Percentiles rank a stretch among this genome's conserved stretches.
Conservation (phyloP, 2,888 invertebrate genomes). For the Elegia similella region DNA sequence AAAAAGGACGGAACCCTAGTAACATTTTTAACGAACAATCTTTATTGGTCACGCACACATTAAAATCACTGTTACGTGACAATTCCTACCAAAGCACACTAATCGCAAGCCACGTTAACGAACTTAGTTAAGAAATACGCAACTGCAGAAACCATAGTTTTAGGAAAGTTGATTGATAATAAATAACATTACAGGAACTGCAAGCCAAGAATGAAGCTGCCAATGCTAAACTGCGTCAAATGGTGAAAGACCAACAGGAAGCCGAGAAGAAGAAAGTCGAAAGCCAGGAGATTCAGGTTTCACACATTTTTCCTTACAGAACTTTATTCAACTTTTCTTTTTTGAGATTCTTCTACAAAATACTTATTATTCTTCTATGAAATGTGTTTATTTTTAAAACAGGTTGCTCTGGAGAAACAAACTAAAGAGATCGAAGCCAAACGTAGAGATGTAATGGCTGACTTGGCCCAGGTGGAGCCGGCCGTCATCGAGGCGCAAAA, state of each 20-base stretch:
- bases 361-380: too few species aligned
- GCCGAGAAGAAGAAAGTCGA: slow-evolving; percentile 99
- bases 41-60: too few species aligned
- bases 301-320: slow-evolving; percentile 10
- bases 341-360: too few species aligned
- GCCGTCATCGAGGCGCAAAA: slow-evolving; percentile 99
- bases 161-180: too few species aligned
- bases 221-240: slow-evolving; percentile 99
- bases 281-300: slow-evolving; percentile 95
- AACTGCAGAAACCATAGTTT: too few species aligned
- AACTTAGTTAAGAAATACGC: too few species aligned
- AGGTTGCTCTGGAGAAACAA: slow-evolving; percentile 90
- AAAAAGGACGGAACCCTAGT: too few species aligned
- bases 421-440: slow-evolving; percentile 97
- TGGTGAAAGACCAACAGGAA: slow-evolving; percentile 99
- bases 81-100: too few species aligned
- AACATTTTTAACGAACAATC: too few species aligned
- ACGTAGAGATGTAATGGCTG: slow-evolving; percentile 96
- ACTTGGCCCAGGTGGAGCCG: slow-evolving; percentile 98
- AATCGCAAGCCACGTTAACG: too few species aligned
- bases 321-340: too few species aligned
- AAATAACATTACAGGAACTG: slow-evolving; percentile 80
- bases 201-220: slow-evolving; percentile 99
- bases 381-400: slow-evolving; percentile 23
- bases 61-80: too few species aligned